Evolutionary conservation across 2,888 invertebrate species (phyloP).

Genomic region (Hofmannophila pseudospretella): DNA sequence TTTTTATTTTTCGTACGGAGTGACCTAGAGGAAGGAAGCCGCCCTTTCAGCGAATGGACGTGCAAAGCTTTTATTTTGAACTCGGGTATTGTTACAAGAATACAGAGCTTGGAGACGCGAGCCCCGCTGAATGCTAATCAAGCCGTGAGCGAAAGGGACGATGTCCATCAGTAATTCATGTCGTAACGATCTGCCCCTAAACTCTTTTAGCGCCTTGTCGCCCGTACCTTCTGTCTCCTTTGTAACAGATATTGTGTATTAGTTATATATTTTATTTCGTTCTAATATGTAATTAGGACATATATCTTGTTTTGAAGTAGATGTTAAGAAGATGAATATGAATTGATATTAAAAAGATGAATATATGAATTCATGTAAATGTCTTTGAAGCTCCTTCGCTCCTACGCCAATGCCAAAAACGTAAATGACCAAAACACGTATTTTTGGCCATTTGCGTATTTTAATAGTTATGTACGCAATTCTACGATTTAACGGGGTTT

Average conservation of each 20-base stretch:
- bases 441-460: no score
- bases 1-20: constrained; percentile 29
- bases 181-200: constrained; percentile 52
- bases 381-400: no score
- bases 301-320: no score
- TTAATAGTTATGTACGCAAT: no score
- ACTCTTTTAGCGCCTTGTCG: constrained; percentile 43
- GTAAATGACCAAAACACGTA: no score
- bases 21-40: constrained; percentile 49
- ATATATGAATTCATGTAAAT: no score
- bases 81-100: constrained; percentile 64
- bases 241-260: constrained; percentile 10
- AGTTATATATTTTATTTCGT: no score
- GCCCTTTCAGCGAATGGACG: constrained; percentile 63
- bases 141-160: constrained; percentile 50
- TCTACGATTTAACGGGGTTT: no score
- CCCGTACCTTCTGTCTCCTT: constrained; percentile 20
- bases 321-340: no score
- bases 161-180: constrained; percentile 67
- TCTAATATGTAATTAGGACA: no score
- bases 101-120: constrained; percentile 53
- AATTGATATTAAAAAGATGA: no score
- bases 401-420: no score
- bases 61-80: constrained; percentile 71
- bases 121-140: constrained; percentile 69